Evolutionary conservation across 2,888 invertebrate species (phyloP), one percentile per base, ranked within the genome.

Genomic region (Meghimatium bilineatum): DNA sequence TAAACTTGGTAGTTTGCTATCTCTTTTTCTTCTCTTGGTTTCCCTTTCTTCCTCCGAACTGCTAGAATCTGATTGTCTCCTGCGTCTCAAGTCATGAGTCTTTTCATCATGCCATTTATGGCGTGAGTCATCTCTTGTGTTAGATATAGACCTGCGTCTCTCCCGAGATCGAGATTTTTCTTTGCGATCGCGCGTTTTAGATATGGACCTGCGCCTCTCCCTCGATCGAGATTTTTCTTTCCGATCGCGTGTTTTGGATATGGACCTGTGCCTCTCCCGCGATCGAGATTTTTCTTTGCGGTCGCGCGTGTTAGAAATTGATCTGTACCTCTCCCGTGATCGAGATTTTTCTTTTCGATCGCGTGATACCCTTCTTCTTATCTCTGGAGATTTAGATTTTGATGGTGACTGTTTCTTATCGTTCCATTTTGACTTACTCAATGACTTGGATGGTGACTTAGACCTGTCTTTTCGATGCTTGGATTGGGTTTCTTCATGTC

Each of bases 161-260:
- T 82, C 83, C 38, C 79, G 74, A 14, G 85, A 85, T 8, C 84
- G 49, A 63, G 87, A 87, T 76, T 82, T 82, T 74, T 83, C 80
- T 44, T 60, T 60, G 23, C 49, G 77, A 34, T 80, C 80, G 0
- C 17, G 49, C n/a, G n/a, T n/a, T n/a, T n/a, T n/a, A n/a, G 81
- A 56, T 2, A n/a, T n/a, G 49, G 12, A 56, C 36, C 34, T 72
- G 38, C 36, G 52, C 20, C 17, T 60, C 0, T 72, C 78, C 52
- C 77, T 72, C 8, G 86, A 83, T 34, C 81, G 80, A 3, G 86
- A 82, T 44, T 77, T 69, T 34, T 49, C 32, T 32, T 36, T 74
- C 34, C 72, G 77, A 34, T 85, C 75, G 63, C 60, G 77, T 67
- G 75, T 76, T 38, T 44, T 85, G 60, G 79, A 82, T 36, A 66